phyloP scores from a whole-genome alignment of 2,113 vertebrate genomes.

The Galeopterus variegatus region DNA sequence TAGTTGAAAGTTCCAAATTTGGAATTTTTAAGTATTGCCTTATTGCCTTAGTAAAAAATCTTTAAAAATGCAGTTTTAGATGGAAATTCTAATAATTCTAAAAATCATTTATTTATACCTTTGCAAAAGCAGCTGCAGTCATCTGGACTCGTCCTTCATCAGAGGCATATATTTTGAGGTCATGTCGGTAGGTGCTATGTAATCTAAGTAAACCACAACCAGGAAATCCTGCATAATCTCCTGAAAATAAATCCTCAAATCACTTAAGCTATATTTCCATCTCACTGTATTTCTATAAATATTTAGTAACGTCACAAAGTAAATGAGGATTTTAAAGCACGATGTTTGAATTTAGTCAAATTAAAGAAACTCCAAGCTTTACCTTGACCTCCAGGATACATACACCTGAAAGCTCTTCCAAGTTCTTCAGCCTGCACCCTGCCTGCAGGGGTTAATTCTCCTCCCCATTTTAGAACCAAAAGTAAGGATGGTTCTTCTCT shows the following conservation, averaged over 20 bases:
- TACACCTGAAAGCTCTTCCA: conserved; percentile 95
- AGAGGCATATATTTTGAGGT: conserved; percentile 96
- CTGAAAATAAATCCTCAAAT: conserved; percentile 88
- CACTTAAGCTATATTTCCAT: conserved; percentile 82
- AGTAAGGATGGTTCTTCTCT: conserved; percentile 94
- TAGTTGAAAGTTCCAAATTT: conserved; percentile 24
- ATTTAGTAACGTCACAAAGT: conserved; percentile 51
- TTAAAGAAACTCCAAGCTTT: conserved; percentile 73
- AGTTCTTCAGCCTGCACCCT: conserved; percentile 95
- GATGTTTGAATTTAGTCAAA: neutral
- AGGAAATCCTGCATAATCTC: conserved; percentile 95
- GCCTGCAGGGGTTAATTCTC: conserved; percentile 95
- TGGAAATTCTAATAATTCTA: conserved; percentile 52
- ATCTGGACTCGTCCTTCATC: conserved; percentile 96
- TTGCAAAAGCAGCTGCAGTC: conserved; percentile 96
- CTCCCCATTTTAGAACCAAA: conserved; percentile 95
- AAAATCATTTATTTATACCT: conserved; percentile 86
- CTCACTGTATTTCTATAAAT: conserved; percentile 52
- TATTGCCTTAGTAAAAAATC: conserved; percentile 10
- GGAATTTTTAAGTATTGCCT: conserved; percentile 2
- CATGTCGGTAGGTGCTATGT: conserved; percentile 95
- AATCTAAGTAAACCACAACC: conserved; percentile 94
- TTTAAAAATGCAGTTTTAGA: neutral
- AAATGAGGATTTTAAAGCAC: conserved; percentile 29
- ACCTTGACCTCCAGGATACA: conserved; percentile 97